A percentile compares a stretch with the other conserved stretches of the same genome.
Conservation (phyloP, 2,888 invertebrate genomes). For the Melanchra persicariae region DNA sequence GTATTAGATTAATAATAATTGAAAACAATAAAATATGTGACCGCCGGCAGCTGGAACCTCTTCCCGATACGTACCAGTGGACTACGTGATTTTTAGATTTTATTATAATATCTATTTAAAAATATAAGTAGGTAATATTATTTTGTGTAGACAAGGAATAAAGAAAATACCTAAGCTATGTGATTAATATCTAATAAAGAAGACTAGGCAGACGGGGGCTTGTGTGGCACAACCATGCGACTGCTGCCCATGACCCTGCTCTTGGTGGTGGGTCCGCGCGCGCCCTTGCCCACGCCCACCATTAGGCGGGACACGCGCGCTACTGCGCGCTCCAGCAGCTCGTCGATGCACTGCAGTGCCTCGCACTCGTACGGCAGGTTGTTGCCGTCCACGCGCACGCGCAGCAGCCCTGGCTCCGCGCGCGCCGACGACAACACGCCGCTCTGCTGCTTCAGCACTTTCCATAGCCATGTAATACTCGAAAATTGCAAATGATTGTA, state of each 20-base stretch:
- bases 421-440: conserved; percentile 11
- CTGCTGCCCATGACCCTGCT: not conserved
- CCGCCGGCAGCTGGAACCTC: not conserved
- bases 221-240: not conserved
- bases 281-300: too few relatives aligned
- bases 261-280: not conserved
- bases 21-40: not conserved
- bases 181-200: not conserved
- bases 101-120: too few relatives aligned
- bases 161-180: too few relatives aligned
- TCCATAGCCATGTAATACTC: conserved; percentile 49
- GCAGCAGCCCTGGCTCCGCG: conserved; percentile 59
- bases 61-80: not conserved
- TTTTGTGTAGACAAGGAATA: not conserved
- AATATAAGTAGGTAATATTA: too few relatives aligned
- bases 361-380: conserved; percentile 52
- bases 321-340: conserved; percentile 50
- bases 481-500: conserved; percentile 61
- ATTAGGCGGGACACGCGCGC: not conserved
- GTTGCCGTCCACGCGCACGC: conserved; percentile 66
- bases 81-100: not conserved
- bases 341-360: conserved; percentile 43
- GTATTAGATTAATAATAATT: not conserved
- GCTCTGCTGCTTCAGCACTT: conserved; percentile 60
- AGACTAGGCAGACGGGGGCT: not conserved